Evolutionary conservation across 2,888 invertebrate genomes (phyloP).

Genomic region (Thelaira solivaga): DNA sequence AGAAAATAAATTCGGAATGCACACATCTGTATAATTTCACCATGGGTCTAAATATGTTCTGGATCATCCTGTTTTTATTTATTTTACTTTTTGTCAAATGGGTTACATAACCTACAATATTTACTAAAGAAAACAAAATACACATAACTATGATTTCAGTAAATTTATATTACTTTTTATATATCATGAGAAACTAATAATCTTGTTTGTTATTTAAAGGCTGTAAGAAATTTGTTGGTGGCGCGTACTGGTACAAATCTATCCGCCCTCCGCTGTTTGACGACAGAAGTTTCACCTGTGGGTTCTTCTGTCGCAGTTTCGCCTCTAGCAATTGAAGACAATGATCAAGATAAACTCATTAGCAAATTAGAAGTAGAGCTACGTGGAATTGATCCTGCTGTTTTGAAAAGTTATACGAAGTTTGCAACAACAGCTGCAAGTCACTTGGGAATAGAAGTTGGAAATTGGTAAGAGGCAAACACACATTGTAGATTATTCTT

Average conservation of each 20-base stretch:
- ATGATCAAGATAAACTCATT: constrained; percentile 84
- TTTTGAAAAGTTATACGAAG: constrained; percentile 91
- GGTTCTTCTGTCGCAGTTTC: neutral
- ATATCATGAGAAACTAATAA: neutral
- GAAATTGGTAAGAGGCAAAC: constrained; percentile 80
- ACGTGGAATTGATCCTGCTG: constrained; percentile 90
- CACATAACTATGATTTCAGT: constrained; percentile 35
- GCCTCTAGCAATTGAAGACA: neutral
- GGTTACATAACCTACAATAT: constrained; percentile 58
- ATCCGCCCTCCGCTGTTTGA: constrained; percentile 25
- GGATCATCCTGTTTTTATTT: neutral
- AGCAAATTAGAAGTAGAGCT: constrained; percentile 91
- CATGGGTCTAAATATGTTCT: too few species aligned
- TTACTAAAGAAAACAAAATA: neutral
- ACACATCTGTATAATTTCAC: too few species aligned
- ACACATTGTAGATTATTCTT: too few species aligned
- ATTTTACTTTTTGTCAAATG: constrained; percentile 27
- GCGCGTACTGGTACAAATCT: constrained; percentile 15
- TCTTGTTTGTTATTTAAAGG: constrained; percentile 36
- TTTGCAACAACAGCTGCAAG: constrained; percentile 89
- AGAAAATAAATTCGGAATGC: too few species aligned
- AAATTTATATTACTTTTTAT: neutral
- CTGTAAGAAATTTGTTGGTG: constrained; percentile 41
- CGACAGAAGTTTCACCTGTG: constrained; percentile 24
- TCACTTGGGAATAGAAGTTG: constrained; percentile 87